phyloP scores from a whole-genome alignment of 2,888 invertebrate species.

The Orthosia cruda region DNA sequence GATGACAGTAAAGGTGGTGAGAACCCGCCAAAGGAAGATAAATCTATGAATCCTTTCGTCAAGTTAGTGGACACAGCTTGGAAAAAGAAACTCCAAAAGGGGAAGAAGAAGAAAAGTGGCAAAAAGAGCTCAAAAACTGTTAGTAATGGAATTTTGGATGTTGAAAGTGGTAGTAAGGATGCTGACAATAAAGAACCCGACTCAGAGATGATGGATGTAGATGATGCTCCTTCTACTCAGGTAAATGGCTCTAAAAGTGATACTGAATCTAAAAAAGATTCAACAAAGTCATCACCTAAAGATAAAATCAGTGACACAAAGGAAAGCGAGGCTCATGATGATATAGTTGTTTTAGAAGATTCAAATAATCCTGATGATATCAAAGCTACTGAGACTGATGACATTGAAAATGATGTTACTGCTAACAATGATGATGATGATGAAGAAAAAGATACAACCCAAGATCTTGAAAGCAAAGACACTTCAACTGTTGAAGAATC shows the following conservation, averaged over 20 bases:
- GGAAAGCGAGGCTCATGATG: conserved; percentile 42
- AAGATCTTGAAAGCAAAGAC: conserved; percentile 27
- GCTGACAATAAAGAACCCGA: conserved; percentile 62
- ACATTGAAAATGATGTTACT: conserved; percentile 14
- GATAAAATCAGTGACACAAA: conserved; percentile 31
- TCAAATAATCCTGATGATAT: conserved; percentile 65
- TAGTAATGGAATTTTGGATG: conserved; percentile 61
- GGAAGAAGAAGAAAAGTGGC: conserved; percentile 78
- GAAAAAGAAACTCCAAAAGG: conserved; percentile 86
- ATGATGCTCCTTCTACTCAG: conserved; percentile 67
- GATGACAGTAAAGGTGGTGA: conserved; percentile 81
- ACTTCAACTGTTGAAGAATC: conserved; percentile 30
- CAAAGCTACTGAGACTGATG: conserved; percentile 30
- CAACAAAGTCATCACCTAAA: conserved; percentile 46
- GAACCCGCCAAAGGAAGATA: conserved; percentile 70
- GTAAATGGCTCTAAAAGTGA: conserved; percentile 47
- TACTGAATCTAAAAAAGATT: conserved; percentile 17
- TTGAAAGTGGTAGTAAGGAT: conserved; percentile 54
- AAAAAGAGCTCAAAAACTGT: conserved; percentile 64
- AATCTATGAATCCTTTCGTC: conserved; percentile 84
- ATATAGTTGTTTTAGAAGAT: conserved; percentile 71
- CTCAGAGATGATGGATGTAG: conserved; percentile 79
- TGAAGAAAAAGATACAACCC: conserved; percentile 1
- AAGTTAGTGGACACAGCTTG: conserved; percentile 86
- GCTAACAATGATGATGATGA: conserved; percentile 42